Percentiles rank a stretch among this genome's conserved stretches.
Evolutionary conservation across 2,888 invertebrate species (phyloP).

Genomic region (Rhamnusium bicolor): DNA sequence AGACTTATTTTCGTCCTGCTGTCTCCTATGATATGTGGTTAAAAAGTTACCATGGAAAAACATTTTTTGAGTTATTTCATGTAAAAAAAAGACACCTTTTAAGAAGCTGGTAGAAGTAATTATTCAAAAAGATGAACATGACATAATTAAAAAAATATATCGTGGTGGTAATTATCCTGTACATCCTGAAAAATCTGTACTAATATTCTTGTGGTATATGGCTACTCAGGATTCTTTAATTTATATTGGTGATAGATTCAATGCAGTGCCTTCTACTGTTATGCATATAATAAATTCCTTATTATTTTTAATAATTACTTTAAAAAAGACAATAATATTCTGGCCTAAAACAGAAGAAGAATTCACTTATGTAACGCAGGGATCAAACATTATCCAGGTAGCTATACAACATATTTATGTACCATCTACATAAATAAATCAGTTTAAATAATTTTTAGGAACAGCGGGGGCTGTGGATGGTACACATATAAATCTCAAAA

Average conservation of each 20-base stretch:
- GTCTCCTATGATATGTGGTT: neutral
- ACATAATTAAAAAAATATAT: neutral
- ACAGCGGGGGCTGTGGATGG: neutral
- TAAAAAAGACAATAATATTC: too few species aligned
- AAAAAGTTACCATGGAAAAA: neutral
- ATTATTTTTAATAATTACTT: too few species aligned
- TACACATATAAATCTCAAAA: neutral
- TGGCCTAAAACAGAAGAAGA: too few species aligned
- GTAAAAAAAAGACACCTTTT: neutral
- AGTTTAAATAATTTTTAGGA: too few species aligned
- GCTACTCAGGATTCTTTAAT: too few species aligned
- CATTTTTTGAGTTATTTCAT: neutral
- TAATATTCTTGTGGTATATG: constrained; percentile 1
- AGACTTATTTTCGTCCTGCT: neutral
- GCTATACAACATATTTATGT: too few species aligned
- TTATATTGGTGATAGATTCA: too few species aligned
- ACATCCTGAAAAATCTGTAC: constrained; percentile 2
- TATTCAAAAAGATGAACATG: neutral
- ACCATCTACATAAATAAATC: too few species aligned
- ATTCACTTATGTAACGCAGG: too few species aligned
- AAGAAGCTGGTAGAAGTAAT: neutral
- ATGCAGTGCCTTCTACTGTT: too few species aligned
- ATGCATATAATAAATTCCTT: too few species aligned
- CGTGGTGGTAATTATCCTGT: neutral
- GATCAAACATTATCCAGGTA: too few species aligned